Evolutionary conservation across 2,797 vertebrate species (phyloP).

Genomic region (Kryptolebias ocellatus): DNA sequence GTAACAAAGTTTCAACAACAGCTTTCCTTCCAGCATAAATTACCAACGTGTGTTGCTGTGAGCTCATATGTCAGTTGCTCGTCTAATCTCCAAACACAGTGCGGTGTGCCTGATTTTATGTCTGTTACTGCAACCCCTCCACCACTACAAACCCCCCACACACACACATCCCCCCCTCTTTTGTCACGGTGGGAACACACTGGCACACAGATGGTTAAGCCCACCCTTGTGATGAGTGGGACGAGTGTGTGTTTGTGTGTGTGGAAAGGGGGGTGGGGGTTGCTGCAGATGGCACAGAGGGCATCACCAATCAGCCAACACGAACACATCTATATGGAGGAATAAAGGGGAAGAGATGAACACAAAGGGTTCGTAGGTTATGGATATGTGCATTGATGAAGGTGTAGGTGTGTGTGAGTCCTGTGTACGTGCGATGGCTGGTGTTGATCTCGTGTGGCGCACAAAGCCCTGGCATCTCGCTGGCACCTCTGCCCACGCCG

Average conservation of each 20-base stretch:
- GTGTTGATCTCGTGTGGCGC: slow-evolving; percentile 58
- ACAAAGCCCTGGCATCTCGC: slow-evolving; percentile 75
- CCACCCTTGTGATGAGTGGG: slow-evolving; percentile 81
- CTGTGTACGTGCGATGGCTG: slow-evolving; percentile 49
- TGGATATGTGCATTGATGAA: slow-evolving; percentile 33
- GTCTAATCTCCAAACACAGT: slow-evolving; percentile 33
- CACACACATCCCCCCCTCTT: slow-evolving; percentile 22
- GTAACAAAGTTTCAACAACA: slow-evolving; percentile 14
- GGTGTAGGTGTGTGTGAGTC: slow-evolving; percentile 53
- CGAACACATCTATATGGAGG: slow-evolving; percentile 33
- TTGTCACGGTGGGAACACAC: slow-evolving; percentile 78
- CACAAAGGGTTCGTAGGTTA: slow-evolving; percentile 23
- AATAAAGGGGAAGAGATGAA: slow-evolving; percentile 29
- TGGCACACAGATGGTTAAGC: slow-evolving; percentile 88
- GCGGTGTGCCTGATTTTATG: slow-evolving; percentile 15
- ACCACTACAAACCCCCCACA: slow-evolving; percentile 27
- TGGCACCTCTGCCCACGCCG: slow-evolving; percentile 73
- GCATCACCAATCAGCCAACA: slow-evolving; percentile 82
- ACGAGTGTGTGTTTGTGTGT: slow-evolving; percentile 53
- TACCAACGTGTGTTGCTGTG: slow-evolving; percentile 22
- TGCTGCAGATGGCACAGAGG: slow-evolving; percentile 87
- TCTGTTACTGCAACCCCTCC: slow-evolving; percentile 46
- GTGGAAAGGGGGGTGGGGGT: slow-evolving; percentile 42
- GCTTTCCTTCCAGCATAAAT: slow-evolving; percentile 17
- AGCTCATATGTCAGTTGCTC: slow-evolving; percentile 9